Percentiles rank a stretch among this genome's conserved stretches.
Conservation (phyloP, 2,797 vertebrate genomes). For the Austrolebias charrua region DNA sequence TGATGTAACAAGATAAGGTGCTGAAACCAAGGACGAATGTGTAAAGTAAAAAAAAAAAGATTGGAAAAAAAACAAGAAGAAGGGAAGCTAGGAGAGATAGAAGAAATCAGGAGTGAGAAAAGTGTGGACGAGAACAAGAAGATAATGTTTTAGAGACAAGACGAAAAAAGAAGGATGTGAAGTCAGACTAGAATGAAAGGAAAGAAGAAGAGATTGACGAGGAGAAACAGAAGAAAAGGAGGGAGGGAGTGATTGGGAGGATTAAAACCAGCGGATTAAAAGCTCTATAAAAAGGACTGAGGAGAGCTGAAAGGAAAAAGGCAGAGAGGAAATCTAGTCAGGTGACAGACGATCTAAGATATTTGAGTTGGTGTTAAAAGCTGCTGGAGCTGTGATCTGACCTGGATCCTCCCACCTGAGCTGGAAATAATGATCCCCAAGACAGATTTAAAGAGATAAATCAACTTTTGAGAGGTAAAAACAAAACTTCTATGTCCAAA, state of each 20-base stretch:
- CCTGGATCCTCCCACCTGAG: slow-evolving; percentile 1
- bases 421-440: neutral
- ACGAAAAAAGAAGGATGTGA: neutral
- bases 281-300: slow-evolving; percentile 60
- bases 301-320: slow-evolving; percentile 8
- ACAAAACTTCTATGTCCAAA: too few relatives aligned
- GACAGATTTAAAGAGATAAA: neutral
- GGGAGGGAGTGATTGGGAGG: slow-evolving; percentile 19
- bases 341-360: slow-evolving; percentile 4
- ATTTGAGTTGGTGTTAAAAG: slow-evolving; percentile 11
- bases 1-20: neutral
- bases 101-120: neutral
- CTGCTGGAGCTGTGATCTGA: slow-evolving; percentile 1
- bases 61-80: neutral
- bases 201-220: neutral
- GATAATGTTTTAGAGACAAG: neutral
- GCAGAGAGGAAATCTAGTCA: neutral
- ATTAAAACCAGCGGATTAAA: slow-evolving; percentile 55
- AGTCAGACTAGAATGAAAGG: neutral
- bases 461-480: too few relatives aligned
- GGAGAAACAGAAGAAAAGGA: neutral
- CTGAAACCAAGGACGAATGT: neutral
- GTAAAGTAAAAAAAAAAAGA: neutral
- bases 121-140: too few relatives aligned
- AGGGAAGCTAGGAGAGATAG: too few relatives aligned